Base-by-base conservation (phyloP, 92 coral and sea anemone species). In the Zoanthus gigantus region DNA sequence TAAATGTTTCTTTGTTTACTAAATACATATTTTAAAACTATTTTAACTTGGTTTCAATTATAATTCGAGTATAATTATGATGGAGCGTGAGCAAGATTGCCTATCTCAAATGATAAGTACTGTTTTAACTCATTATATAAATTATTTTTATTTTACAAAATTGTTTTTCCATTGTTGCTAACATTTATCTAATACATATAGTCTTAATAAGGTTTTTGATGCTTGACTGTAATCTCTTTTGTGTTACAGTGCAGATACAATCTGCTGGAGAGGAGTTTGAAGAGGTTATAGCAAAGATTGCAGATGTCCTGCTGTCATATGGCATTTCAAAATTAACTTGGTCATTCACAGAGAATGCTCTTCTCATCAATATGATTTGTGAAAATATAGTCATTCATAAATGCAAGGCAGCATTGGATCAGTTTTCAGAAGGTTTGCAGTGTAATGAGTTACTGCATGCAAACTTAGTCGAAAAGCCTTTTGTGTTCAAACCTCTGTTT, bases 361-460 rank as follows among this genome's bases (percentile, higher is more conserved):
- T 4, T 3, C 76, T 89, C 29, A 63, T 72, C 23, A 53, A 14
- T n/a, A 29, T 68, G 37, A 72, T 89, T 66, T 89, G 92, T 28
- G 72, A 84, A 23, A 14, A 32, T 89, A 37, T 48, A 12, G 47
- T 77, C 2, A 68, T 84, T 45, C 68, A 85, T 31, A 69, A 74
- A 16, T 29, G 65, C 37, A 89, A 89, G 88, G 89, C 89, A 75
- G 89, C 85, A 1, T 31, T 84, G 57, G 85, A 76, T 79, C 89
- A 89, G 71, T 89, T 84, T 53, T 54, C 57, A 5, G 90, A 72
- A 77, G 87, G 90, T 52, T 79, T 79, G 72, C 72, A 79, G 73
- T 79, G 54, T n/a, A 42, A 61, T 79, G 61, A 60, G 72, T 10
- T 79, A 15, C 84, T 79, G 73, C 54, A 61, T 42, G 31, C 30